These are phyloP conservation scores for Hyppa rectilinea DNA, from an alignment of 2,888 invertebrate species.

Conservation along the genomic window DNA sequence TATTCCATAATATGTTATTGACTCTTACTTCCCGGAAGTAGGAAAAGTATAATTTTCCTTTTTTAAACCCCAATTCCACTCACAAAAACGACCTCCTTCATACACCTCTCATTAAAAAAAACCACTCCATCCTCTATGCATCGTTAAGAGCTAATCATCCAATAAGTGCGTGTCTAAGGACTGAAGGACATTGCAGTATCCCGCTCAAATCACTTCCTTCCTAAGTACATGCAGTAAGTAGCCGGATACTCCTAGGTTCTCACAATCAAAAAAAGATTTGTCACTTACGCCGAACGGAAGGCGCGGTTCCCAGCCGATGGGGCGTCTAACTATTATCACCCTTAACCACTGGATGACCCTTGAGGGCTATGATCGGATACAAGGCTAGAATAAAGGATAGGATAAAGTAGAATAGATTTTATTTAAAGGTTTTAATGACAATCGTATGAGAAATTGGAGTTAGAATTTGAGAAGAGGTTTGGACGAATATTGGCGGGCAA, in stretches of 20 bases:
- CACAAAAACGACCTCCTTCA: neutral
- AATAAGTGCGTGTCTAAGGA: conserved; percentile 39
- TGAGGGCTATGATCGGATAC: conserved; percentile 66
- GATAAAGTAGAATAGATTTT: neutral
- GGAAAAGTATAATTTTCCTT: no score
- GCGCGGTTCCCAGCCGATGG: conserved; percentile 83
- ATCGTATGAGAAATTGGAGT: neutral
- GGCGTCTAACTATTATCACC: conserved; percentile 84
- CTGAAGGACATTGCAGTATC: conserved; percentile 52
- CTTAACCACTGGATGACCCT: conserved; percentile 83
- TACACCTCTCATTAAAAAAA: neutral
- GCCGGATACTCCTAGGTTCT: conserved; percentile 80
- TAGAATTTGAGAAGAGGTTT: neutral
- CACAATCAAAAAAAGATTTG: conserved; percentile 91
- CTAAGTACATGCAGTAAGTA: conserved; percentile 59
- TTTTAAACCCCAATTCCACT: neutral
- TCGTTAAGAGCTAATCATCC: conserved; percentile 46
- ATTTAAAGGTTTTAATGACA: neutral
- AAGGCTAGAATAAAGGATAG: conserved; percentile 21
- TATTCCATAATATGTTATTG: neutral
- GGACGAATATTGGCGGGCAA: neutral
- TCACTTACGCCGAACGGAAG: conserved; percentile 84
- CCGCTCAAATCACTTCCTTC: conserved; percentile 66
- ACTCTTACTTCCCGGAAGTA: neutral
- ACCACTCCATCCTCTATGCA: neutral